Conservation (phyloP, 1,140 invertebrate genomes). For the Arctopsyche grandis region DNA sequence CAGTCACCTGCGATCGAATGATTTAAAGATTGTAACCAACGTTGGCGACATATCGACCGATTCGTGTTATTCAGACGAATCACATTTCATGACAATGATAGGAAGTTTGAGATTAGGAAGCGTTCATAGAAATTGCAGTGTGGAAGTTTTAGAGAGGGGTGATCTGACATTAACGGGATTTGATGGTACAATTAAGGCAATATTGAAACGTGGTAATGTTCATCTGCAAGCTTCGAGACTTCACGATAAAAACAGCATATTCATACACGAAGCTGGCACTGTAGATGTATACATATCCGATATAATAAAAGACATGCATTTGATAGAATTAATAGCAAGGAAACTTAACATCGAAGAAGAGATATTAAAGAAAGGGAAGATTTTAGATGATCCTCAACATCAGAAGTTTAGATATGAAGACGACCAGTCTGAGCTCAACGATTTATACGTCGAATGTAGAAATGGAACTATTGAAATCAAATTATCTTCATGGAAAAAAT, state of each 20-base stretch:
- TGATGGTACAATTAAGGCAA: slow-evolving; percentile 62
- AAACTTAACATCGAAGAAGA: slow-evolving; percentile 63
- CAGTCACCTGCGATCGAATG: slow-evolving; percentile 63
- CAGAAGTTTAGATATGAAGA: slow-evolving; percentile 61
- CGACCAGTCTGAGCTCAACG: slow-evolving; percentile 58
- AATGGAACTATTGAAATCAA: slow-evolving; percentile 65
- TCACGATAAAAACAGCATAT: slow-evolving; percentile 64
- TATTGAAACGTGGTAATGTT: slow-evolving; percentile 64
- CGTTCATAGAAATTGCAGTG: slow-evolving; percentile 61
- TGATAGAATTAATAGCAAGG: slow-evolving; percentile 64
- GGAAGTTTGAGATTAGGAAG: slow-evolving; percentile 62
- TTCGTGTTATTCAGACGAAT: slow-evolving; percentile 65
- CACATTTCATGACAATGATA: slow-evolving; percentile 63
- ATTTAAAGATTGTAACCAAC: slow-evolving; percentile 60
- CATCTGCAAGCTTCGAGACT: slow-evolving; percentile 64
- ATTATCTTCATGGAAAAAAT: slow-evolving; percentile 51
- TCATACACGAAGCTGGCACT: slow-evolving; percentile 65
- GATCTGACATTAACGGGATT: slow-evolving; percentile 64
- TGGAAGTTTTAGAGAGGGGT: slow-evolving; percentile 64
- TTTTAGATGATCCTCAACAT: slow-evolving; percentile 63
- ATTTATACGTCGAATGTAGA: slow-evolving; percentile 65
- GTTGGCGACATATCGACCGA: slow-evolving; percentile 62
- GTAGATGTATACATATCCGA: slow-evolving; percentile 62
- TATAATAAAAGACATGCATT: slow-evolving; percentile 61
- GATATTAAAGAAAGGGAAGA: slow-evolving; percentile 62